These are phyloP conservation scores for Hirundichthys speculiger DNA, from an alignment of 2,113 vertebrate genomes.

Conservation along the genomic window DNA sequence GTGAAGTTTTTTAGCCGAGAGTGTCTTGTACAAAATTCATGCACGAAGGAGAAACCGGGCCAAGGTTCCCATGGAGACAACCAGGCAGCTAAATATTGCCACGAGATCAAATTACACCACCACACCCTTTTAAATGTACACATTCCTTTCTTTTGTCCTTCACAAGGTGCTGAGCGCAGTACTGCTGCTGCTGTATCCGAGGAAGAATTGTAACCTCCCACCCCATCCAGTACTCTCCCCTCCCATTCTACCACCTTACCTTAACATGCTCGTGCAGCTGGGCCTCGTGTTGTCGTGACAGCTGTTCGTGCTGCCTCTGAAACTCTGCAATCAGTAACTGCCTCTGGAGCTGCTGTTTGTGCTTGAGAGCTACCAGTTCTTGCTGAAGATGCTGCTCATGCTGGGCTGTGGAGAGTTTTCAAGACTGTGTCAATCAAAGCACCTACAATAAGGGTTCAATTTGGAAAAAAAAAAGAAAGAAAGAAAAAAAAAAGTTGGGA, in stretches of 20 bases:
- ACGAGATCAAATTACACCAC: constrained; percentile 48
- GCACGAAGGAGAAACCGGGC: constrained; percentile 18
- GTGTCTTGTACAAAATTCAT: constrained; percentile 8
- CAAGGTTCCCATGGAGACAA: constrained; percentile 43
- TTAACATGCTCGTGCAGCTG: constrained; percentile 97
- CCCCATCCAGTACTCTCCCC: neutral
- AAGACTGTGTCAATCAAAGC: neutral
- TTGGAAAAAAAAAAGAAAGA: no score
- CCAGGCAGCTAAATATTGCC: constrained; percentile 27
- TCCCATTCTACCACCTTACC: constrained; percentile 69
- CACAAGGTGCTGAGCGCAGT: constrained; percentile 43
- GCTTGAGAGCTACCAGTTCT: constrained; percentile 94
- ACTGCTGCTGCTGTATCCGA: constrained; percentile 7
- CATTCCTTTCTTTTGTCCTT: constrained; percentile 37
- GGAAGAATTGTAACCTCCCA: neutral
- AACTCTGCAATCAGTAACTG: constrained; percentile 97
- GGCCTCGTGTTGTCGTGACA: constrained; percentile 93
- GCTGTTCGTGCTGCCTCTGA: constrained; percentile 96
- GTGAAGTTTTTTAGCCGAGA: constrained; percentile 35
- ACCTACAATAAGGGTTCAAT: no score
- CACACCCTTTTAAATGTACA: constrained; percentile 27
- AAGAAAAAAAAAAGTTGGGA: neutral
- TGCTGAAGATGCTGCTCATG: constrained; percentile 94
- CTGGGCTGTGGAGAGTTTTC: constrained; percentile 38
- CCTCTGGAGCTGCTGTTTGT: constrained; percentile 97